A percentile compares a stretch with the other conserved stretches of the same genome.
Conservation (phyloP, 2,888 invertebrate genomes). For the Helleia helle region DNA sequence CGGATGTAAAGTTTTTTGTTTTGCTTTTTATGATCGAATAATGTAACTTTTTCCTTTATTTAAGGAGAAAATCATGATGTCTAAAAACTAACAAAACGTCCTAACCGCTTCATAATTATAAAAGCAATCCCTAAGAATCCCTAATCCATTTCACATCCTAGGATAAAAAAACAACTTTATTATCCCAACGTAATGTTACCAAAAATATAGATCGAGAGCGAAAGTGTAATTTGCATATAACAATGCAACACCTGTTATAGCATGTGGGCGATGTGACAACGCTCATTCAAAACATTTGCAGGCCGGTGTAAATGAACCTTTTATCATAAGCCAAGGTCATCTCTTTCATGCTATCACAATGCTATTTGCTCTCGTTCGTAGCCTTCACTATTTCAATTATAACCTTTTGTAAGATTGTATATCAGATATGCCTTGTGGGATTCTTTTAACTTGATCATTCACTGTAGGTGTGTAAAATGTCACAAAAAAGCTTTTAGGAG, state of each 20-base stretch:
- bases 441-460: too few species aligned
- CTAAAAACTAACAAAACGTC: too few species aligned
- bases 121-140: too few species aligned
- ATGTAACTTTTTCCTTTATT: too few species aligned
- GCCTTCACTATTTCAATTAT: conserved; percentile 18
- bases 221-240: conserved; percentile 72
- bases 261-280: conserved; percentile 54
- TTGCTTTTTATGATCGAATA: too few species aligned
- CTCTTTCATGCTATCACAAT: conserved; percentile 49
- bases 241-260: conserved; percentile 68
- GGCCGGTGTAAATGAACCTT: conserved; percentile 65
- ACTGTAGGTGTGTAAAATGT: too few species aligned
- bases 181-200: too few species aligned
- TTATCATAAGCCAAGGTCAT: conserved; percentile 62
- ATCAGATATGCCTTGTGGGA: neutral
- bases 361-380: conserved; percentile 17
- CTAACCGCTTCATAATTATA: too few species aligned
- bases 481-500: neutral
- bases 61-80: too few species aligned
- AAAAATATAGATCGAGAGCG: conserved; percentile 57
- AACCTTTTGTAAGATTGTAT: conserved; percentile 2
- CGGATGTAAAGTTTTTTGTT: too few species aligned
- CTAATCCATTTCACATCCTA: too few species aligned
- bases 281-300: conserved; percentile 62
- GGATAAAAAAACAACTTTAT: too few species aligned